These are phyloP conservation scores for Acanthaster planci DNA, from an alignment of 35 echinoderm and acorn worm species.

Conservation along the genomic window DNA sequence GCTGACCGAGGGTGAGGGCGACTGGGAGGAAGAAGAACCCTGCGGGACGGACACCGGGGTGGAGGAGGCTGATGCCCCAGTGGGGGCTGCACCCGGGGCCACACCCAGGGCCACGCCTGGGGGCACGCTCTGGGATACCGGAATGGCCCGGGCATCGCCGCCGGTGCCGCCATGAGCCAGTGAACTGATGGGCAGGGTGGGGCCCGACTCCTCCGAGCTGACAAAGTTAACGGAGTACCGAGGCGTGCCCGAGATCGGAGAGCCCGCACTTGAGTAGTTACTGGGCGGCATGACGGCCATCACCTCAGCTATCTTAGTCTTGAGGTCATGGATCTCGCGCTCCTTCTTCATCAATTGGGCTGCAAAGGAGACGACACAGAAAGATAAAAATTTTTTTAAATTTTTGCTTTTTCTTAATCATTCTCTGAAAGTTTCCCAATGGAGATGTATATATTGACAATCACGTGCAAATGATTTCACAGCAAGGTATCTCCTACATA, in stretches of 20 bases:
- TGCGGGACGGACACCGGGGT: constrained; percentile 39
- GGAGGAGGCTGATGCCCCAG: constrained; percentile 37
- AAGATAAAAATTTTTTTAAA: too few relatives aligned
- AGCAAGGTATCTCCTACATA: too few relatives aligned
- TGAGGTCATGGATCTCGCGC: constrained; percentile 81
- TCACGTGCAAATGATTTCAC: too few relatives aligned
- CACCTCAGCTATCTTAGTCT: constrained; percentile 90
- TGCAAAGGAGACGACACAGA: constrained; percentile 51
- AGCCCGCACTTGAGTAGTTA: constrained; percentile 40
- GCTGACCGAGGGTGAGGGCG: constrained; percentile 13
- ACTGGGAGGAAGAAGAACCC: constrained; percentile 40
- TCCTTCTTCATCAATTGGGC: constrained; percentile 92
- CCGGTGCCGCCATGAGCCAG: constrained; percentile 9
- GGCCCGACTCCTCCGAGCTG: background rate
- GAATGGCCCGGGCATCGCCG: background rate
- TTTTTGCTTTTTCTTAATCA: too few relatives aligned
- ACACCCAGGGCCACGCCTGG: constrained; percentile 15
- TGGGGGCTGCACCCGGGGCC: too few relatives aligned
- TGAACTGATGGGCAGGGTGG: background rate
- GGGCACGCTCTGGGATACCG: constrained; percentile 25
- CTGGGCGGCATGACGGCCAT: constrained; percentile 94
- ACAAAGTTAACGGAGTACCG: constrained; percentile 53
- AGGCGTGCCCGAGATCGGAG: constrained; percentile 49
- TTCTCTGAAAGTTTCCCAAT: too few relatives aligned
- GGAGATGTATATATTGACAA: too few relatives aligned